Evolutionary conservation across 2,797 vertebrate species (phyloP).

Genomic region (Melopsittacus undulatus): DNA sequence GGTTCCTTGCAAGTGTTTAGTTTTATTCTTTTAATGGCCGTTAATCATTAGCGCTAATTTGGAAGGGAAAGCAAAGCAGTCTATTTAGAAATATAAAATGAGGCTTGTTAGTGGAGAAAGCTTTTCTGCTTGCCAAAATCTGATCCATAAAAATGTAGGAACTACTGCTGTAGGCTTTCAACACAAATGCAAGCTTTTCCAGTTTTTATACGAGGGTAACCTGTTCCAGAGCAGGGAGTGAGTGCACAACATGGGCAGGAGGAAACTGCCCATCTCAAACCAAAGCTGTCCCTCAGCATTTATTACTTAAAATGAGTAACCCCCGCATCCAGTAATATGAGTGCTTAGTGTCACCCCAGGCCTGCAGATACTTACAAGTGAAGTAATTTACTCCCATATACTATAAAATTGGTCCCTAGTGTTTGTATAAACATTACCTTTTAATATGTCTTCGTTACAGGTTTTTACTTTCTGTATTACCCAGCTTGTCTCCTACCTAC

Average conservation of each 20-base stretch:
- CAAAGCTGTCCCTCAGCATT: background rate
- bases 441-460: background rate
- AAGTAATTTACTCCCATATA: background rate
- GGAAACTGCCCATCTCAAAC: fast-evolving
- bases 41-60: background rate
- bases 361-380: background rate
- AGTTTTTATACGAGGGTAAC: background rate
- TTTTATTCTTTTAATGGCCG: background rate
- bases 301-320: background rate
- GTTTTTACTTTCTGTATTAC: background rate
- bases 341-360: background rate
- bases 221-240: background rate
- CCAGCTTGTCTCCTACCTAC: background rate
- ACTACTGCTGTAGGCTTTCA: background rate
- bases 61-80: background rate
- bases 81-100: background rate
- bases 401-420: background rate
- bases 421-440: background rate
- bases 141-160: background rate
- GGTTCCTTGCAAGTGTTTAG: background rate
- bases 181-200: background rate
- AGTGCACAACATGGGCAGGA: background rate
- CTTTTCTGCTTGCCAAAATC: slow-evolving; percentile 4
- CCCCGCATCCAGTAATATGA: background rate
- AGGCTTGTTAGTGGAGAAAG: background rate